phyloP scores from a whole-genome alignment of 2,113 vertebrate genomes.

The Choloepus hoffmanni region DNA sequence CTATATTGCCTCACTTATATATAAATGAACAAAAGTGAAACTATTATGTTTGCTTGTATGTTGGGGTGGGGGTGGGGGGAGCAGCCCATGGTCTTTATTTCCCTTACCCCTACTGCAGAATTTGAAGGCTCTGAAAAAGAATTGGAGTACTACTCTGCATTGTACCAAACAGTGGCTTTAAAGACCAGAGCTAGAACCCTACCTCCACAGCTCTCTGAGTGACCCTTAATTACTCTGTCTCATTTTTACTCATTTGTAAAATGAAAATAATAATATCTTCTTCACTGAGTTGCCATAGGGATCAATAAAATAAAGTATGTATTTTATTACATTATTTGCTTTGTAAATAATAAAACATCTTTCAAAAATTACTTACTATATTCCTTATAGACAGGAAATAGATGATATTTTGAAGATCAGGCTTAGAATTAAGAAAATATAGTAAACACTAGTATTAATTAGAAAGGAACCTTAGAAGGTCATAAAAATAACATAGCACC shows the following conservation, averaged over 20 bases:
- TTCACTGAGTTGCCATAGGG: not conserved
- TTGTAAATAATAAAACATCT: not conserved
- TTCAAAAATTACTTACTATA: not conserved
- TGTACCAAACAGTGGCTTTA: not conserved
- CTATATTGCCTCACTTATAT: not conserved
- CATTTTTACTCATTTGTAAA: conserved; percentile 39
- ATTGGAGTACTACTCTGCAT: not conserved
- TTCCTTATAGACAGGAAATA: not conserved
- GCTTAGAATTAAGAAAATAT: conserved; percentile 30
- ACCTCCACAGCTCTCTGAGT: not conserved
- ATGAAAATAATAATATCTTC: conserved; percentile 26
- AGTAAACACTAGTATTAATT: conserved; percentile 35
- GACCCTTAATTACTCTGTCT: not conserved
- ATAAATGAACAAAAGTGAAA: not conserved
- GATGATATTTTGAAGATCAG: not conserved
- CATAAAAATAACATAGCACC: not conserved
- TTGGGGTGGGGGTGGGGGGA: not conserved
- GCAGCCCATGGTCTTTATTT: not conserved
- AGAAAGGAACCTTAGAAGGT: not conserved
- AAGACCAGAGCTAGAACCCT: not conserved
- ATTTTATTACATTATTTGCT: conserved; percentile 12
- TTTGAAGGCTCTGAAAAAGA: conserved; percentile 24
- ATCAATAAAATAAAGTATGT: conserved; percentile 36
- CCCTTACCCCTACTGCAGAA: not conserved
- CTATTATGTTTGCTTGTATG: not conserved